Evolutionary conservation across 2,113 vertebrate species (phyloP).

Genomic region (Cynopterus brachyotis): DNA sequence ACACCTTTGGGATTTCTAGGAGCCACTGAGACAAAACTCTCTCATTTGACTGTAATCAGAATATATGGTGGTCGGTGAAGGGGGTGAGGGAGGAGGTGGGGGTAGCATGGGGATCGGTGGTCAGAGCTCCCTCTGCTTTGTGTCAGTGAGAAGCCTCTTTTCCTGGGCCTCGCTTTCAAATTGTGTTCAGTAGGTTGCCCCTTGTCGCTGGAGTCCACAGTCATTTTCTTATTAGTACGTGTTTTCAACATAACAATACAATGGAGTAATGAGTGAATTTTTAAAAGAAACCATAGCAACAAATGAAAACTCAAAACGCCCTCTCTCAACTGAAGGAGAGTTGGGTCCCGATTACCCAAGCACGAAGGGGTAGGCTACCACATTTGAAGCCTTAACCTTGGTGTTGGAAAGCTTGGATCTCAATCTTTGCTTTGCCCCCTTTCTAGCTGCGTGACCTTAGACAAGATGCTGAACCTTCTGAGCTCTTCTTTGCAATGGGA

Average conservation of each 20-base stretch:
- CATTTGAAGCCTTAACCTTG: background rate
- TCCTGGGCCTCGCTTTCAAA: background rate
- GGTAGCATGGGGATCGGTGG: background rate
- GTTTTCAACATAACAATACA: background rate
- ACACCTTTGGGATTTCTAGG: background rate
- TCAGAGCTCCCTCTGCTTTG: background rate
- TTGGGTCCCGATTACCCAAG: background rate
- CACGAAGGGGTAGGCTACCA: no score
- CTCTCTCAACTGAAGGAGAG: background rate
- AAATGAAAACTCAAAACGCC: background rate
- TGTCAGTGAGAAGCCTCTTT: background rate
- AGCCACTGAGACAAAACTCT: background rate
- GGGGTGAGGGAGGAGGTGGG: background rate
- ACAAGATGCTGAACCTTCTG: background rate
- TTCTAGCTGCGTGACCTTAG: background rate
- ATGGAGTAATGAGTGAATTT: background rate
- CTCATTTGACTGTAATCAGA: background rate
- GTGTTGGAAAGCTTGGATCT: background rate
- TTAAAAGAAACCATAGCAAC: background rate
- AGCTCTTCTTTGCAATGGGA: background rate
- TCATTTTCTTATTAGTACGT: background rate
- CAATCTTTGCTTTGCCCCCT: background rate
- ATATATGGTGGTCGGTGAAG: background rate
- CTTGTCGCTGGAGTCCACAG: background rate
- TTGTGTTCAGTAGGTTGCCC: background rate